Percentiles rank a stretch among this genome's conserved stretches.
phyloP scores from a whole-genome alignment of 1,140 invertebrate species.

The Whitmania pigra region DNA sequence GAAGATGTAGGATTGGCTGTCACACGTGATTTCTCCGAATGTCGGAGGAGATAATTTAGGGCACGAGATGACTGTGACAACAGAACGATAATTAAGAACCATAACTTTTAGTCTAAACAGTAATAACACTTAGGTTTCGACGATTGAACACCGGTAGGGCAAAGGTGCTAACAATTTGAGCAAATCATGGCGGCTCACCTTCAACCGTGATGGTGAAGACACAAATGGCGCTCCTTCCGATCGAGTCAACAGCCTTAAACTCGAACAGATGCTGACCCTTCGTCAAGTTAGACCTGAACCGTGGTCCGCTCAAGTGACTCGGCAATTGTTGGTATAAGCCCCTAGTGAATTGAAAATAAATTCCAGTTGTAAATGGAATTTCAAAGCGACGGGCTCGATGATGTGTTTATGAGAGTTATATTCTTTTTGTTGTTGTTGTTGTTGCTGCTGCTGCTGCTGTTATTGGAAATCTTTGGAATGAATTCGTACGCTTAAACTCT shows the following conservation, averaged over 20 bases:
- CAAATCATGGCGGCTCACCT: not conserved
- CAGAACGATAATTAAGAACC: too few species aligned
- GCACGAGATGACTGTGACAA: not conserved
- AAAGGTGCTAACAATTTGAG: not conserved
- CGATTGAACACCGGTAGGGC: not conserved
- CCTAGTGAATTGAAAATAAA: not conserved
- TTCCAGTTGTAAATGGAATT: too few species aligned
- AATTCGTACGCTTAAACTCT: too few species aligned
- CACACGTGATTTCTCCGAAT: not conserved
- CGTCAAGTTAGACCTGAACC: not conserved
- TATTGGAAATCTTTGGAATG: too few species aligned
- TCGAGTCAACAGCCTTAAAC: slow-evolving; percentile 7
- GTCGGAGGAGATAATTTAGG: not conserved
- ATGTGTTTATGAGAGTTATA: not conserved
- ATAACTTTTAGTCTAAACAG: too few species aligned
- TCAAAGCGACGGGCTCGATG: not conserved
- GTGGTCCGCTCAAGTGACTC: not conserved
- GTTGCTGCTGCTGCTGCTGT: too few species aligned
- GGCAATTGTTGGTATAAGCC: slow-evolving; percentile 1
- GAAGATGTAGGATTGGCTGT: slow-evolving; percentile 1
- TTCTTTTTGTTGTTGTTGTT: too few species aligned
- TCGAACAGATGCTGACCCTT: slow-evolving; percentile 9
- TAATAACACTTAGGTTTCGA: too few species aligned
- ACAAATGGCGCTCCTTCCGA: slow-evolving; percentile 1
- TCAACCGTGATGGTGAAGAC: not conserved